phyloP scores from a whole-genome alignment of 2,888 invertebrate species.

The Eupsilia transversa region DNA sequence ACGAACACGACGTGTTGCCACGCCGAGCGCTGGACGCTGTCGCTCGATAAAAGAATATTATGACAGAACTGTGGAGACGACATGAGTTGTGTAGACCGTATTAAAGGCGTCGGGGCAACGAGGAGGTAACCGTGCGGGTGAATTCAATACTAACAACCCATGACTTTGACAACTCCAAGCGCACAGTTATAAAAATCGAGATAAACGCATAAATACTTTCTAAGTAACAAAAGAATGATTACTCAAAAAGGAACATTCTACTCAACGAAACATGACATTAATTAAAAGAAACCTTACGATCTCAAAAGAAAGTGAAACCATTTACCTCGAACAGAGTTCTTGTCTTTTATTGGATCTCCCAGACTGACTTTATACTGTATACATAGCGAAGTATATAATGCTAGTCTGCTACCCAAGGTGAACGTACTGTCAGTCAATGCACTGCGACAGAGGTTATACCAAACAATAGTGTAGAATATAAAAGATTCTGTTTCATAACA shows the following conservation, averaged over 20 bases:
- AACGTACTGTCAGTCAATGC: conserved; percentile 51
- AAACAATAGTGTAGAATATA: conserved; percentile 7
- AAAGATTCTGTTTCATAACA: too few relatives aligned
- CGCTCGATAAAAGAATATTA: too few relatives aligned
- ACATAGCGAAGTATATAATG: conserved; percentile 30
- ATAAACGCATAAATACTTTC: not conserved
- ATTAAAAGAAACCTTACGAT: conserved; percentile 6
- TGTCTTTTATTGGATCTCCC: conserved; percentile 36
- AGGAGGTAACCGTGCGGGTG: too few relatives aligned
- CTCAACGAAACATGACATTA: not conserved
- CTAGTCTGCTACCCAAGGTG: conserved; percentile 42
- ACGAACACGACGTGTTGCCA: too few relatives aligned
- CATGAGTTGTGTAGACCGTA: too few relatives aligned
- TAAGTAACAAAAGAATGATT: not conserved
- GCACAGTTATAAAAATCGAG: too few relatives aligned
- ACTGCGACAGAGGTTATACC: conserved; percentile 23
- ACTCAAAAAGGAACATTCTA: not conserved
- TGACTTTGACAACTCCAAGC: too few relatives aligned
- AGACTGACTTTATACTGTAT: conserved; percentile 35
- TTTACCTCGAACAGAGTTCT: conserved; percentile 22
- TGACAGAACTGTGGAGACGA: too few relatives aligned
- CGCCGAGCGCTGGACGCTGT: too few relatives aligned
- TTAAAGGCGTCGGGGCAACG: too few relatives aligned
- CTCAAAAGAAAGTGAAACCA: conserved; percentile 25
- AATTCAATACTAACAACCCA: too few relatives aligned